Evolutionary conservation across 1,140 invertebrate genomes (phyloP).

Genomic region (Cydia amplana): DNA sequence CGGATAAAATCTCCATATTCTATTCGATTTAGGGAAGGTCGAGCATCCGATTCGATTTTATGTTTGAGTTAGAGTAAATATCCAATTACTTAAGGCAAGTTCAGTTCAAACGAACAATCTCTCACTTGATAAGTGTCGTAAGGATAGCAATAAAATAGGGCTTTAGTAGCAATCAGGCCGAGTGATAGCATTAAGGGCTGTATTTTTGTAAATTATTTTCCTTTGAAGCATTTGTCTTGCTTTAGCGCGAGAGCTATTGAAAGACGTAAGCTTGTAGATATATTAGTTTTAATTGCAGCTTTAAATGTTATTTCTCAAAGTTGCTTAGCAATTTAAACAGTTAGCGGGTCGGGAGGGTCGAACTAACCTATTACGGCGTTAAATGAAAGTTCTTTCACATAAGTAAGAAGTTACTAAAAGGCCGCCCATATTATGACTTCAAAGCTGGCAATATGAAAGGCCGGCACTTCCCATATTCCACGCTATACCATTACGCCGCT

Average conservation of each 20-base stretch:
- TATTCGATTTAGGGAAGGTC: constrained; percentile 47
- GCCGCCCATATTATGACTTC: constrained; percentile 15
- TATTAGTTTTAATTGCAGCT: constrained; percentile 17
- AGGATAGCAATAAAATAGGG: constrained; percentile 46
- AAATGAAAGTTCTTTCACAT: constrained; percentile 27
- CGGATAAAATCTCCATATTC: constrained; percentile 39
- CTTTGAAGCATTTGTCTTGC: constrained; percentile 30
- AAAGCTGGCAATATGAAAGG: constrained; percentile 31
- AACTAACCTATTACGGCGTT: constrained; percentile 22
- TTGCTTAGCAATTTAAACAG: not conserved
- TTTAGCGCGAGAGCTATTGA: constrained; percentile 1
- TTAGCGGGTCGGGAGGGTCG: not conserved
- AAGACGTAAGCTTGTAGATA: not conserved
- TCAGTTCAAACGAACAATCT: constrained; percentile 44
- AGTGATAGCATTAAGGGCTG: constrained; percentile 52
- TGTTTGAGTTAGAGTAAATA: constrained; percentile 48
- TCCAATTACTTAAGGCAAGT: constrained; percentile 63
- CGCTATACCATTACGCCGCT: constrained; percentile 24
- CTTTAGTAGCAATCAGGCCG: constrained; percentile 46
- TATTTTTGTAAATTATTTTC: constrained; percentile 52
- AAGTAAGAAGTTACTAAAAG: constrained; percentile 32
- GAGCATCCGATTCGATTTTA: constrained; percentile 47
- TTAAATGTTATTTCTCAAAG: constrained; percentile 3
- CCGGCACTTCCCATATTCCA: constrained; percentile 26
- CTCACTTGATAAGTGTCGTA: constrained; percentile 44